Conservation (phyloP, 2,888 invertebrate genomes). For the Nemapogon koenigi region DNA sequence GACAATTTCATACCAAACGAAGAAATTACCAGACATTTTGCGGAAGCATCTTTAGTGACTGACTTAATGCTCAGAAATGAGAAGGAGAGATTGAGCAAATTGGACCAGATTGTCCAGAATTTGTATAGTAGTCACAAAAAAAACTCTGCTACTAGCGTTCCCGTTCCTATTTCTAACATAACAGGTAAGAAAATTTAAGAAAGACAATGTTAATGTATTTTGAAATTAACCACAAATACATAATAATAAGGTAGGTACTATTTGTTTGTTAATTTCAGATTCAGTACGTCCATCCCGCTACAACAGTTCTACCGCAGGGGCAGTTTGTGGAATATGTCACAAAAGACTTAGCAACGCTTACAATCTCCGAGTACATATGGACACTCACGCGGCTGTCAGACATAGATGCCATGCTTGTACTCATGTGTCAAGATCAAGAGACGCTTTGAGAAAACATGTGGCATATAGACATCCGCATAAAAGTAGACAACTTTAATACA, state of each 20-base stretch:
- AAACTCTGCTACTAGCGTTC: conserved; percentile 23
- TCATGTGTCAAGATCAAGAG: conserved; percentile 86
- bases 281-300: too few species aligned
- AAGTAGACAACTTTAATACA: neutral
- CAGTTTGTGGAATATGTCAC: conserved; percentile 83
- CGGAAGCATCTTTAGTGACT: conserved; percentile 11
- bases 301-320: too few species aligned
- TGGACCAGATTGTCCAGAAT: conserved; percentile 56
- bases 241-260: neutral
- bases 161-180: conserved; percentile 25
- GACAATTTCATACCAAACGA: conserved; percentile 13
- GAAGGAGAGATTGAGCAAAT: conserved; percentile 47
- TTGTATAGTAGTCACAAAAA: conserved; percentile 51
- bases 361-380: conserved; percentile 88
- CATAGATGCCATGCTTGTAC: conserved; percentile 88
- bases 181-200: conserved; percentile 21
- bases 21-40: conserved; percentile 8
- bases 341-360: conserved; percentile 91
- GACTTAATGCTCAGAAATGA: conserved; percentile 29
- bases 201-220: too few species aligned
- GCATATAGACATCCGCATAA: conserved; percentile 78
- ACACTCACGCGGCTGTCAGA: conserved; percentile 87
- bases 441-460: conserved; percentile 87
- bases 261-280: neutral
- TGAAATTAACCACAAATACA: neutral